These are phyloP conservation scores for Ylistrum balloti DNA, from an alignment of 1,140 invertebrate species.

Conservation along the genomic window DNA sequence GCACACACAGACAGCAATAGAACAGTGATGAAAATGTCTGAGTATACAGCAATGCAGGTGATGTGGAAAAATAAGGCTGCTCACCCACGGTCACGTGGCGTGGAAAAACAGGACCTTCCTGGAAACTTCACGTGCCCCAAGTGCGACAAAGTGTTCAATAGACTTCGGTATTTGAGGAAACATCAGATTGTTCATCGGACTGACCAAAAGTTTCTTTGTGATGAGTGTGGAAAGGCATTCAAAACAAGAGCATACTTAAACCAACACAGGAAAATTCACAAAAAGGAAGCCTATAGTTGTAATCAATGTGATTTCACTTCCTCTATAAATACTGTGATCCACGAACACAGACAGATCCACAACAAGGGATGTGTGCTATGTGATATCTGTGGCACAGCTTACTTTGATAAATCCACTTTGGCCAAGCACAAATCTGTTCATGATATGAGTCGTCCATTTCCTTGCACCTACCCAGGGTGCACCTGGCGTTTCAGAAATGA, in stretches of 20 bases:
- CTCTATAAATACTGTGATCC: conserved; percentile 75
- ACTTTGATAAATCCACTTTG: conserved; percentile 78
- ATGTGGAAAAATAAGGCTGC: conserved; percentile 69
- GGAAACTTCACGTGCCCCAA: conserved; percentile 73
- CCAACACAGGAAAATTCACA: conserved; percentile 74
- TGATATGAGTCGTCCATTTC: conserved; percentile 75
- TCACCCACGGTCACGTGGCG: conserved; percentile 54
- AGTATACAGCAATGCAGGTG: conserved; percentile 49
- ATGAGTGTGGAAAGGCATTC: conserved; percentile 78
- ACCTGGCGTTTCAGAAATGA: conserved; percentile 80
- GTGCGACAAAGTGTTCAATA: conserved; percentile 78
- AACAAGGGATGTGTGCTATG: conserved; percentile 77
- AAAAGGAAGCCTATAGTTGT: conserved; percentile 72
- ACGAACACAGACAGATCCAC: conserved; percentile 79
- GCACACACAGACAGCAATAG: conserved; percentile 41
- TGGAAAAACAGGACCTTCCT: conserved; percentile 76
- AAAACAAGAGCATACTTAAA: conserved; percentile 74
- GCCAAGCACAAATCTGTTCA: conserved; percentile 80
- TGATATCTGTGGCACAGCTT: conserved; percentile 79
- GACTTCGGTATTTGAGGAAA: conserved; percentile 76
- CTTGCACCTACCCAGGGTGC: conserved; percentile 76
- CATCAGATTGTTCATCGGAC: conserved; percentile 71
- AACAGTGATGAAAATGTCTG: conserved; percentile 52
- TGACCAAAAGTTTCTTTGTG: conserved; percentile 75
- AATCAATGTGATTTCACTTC: conserved; percentile 79